Base-by-base conservation (phyloP, 1,140 invertebrate species). In the Ditylenchus dipsaci region DNA sequence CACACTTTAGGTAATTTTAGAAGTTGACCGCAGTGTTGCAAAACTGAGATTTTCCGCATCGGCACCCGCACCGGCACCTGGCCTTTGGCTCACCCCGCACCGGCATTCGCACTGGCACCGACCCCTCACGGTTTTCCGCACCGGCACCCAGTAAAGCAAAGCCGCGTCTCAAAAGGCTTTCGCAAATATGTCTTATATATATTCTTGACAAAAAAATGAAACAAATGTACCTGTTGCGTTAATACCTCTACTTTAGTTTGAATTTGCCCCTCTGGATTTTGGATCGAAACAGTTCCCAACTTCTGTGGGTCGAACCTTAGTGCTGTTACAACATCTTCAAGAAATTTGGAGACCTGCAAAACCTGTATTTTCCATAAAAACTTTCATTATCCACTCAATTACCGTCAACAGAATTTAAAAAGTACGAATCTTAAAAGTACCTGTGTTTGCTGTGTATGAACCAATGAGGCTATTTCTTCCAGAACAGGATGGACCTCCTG, bases 401-500 rank as follows among this genome's bases (percentile, higher is more conserved):
- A 49, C 17, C 29, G 1, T n/a, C 5, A 3, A 13, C 7, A 33
- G 53, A 42, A 38, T 42, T 70, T 69, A 21, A 13, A 53, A 42
- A 45, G 64, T 7, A 65, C 23, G 29, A 62, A 8, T 3, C 21
- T 29, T 7, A 56, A 65, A 8, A 26, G 63, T 65, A 65, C 77
- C 67, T 77, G 72, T 47, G 59, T 29, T 47, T 77, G 76, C 38
- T 75, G 57, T 45, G 63, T 49, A 15, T 75, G 63, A 45, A 72
- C 68, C n/a, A 73, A 53, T 42, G 67, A 27, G 27, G 61, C 47
- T 29, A 77, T 69, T 67, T 77, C 77, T 19, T 76, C 60, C 5
- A 79, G 47, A 13, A 77, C 17, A 13, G 70, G 67, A 21, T 67
- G 45, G 26, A 77, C 65, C 71, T 57, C 76, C 65, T 27, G 84